phyloP scores from a whole-genome alignment of 2,113 vertebrate species.

The Bubalus kerabau region DNA sequence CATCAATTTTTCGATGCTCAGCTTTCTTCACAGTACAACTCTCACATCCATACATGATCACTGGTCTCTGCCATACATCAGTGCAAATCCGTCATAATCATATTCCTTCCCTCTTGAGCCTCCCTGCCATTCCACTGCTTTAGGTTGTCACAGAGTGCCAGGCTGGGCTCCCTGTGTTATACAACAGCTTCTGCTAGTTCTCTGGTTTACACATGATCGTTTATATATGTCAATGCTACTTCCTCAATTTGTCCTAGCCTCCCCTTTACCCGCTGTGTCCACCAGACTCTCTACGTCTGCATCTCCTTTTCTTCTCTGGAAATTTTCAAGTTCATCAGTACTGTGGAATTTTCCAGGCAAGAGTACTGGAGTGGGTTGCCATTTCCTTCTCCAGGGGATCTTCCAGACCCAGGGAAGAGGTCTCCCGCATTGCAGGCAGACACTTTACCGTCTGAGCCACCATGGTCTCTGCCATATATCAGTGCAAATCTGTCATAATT shows the following conservation, averaged over 20 bases:
- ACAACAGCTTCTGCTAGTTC: background rate
- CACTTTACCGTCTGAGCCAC: background rate
- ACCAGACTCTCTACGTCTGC: background rate
- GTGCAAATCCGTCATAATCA: background rate
- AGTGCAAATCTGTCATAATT: background rate
- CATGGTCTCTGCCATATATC: background rate
- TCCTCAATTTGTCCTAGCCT: background rate
- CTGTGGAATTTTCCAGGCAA: background rate
- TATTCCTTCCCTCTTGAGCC: background rate
- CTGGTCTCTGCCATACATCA: background rate
- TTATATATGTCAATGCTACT: background rate
- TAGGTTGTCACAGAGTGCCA: background rate
- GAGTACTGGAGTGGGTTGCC: background rate
- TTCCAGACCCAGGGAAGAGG: background rate
- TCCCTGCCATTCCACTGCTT: background rate
- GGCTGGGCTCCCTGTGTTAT: background rate
- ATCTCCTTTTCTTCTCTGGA: background rate
- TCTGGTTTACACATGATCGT: fast-evolving
- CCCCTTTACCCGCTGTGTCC: background rate
- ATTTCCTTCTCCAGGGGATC: background rate
- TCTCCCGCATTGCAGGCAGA: background rate
- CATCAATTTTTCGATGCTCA: no score
- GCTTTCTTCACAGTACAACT: no score
- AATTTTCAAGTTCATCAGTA: background rate
- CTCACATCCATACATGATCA: no score